Conservation (phyloP, 1,140 invertebrate species). For the Drosophila asahinai region DNA sequence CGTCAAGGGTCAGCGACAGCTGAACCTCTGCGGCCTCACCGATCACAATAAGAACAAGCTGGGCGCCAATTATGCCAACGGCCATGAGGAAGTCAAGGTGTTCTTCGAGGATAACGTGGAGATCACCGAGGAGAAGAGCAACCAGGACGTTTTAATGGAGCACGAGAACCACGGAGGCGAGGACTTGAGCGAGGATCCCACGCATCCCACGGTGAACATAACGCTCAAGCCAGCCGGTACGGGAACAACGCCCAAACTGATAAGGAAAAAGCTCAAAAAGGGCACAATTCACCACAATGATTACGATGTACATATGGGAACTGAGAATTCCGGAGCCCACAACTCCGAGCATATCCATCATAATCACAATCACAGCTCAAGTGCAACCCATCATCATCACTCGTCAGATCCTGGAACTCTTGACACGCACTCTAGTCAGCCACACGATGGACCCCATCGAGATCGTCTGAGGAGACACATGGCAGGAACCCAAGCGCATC, state of each 20-base stretch:
- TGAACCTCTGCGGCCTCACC: constrained; percentile 91
- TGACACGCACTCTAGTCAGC: neutral
- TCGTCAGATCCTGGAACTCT: neutral
- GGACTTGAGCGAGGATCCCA: constrained; percentile 67
- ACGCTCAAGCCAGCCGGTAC: neutral
- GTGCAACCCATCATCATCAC: constrained; percentile 7
- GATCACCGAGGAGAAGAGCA: constrained; percentile 53
- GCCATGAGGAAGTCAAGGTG: constrained; percentile 89
- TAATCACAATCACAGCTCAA: neutral
- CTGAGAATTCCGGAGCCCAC: constrained; percentile 2
- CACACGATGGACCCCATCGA: neutral
- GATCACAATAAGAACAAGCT: constrained; percentile 89
- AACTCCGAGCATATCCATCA: constrained; percentile 19
- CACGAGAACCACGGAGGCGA: constrained; percentile 84
- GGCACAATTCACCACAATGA: constrained; percentile 44
- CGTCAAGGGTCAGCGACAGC: constrained; percentile 90
- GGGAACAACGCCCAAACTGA: constrained; percentile 17
- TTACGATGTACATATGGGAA: neutral
- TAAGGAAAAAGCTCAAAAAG: constrained; percentile 75
- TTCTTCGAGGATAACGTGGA: constrained; percentile 88
- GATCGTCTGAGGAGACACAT: constrained; percentile 22
- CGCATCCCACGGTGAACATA: neutral
- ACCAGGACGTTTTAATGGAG: constrained; percentile 55
- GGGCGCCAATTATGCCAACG: constrained; percentile 86
- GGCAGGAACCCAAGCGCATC: constrained; percentile 18